A percentile compares a stretch with the other conserved stretches of the same genome.
These are phyloP conservation scores for Acropora yongei DNA, from an alignment of 64 coral and sea anemone species.

Conservation along the genomic window DNA sequence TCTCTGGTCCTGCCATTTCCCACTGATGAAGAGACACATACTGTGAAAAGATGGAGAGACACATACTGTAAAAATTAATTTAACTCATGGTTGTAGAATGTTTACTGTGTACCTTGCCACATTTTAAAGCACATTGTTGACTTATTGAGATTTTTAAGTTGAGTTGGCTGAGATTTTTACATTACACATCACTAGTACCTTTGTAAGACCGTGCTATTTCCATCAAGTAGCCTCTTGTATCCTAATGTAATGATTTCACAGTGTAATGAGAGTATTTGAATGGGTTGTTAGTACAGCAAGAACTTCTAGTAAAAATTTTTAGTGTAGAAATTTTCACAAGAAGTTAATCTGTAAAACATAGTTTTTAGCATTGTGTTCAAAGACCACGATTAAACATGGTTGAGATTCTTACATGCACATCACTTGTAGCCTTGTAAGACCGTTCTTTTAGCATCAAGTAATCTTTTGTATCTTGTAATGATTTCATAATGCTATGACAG, in stretches of 20 bases:
- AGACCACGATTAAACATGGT: background rate
- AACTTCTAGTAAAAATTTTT: too few species aligned
- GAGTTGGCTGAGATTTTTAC: slow-evolving; percentile 34
- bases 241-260: background rate
- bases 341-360: background rate
- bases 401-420: slow-evolving; percentile 44
- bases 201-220: slow-evolving; percentile 46
- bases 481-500: background rate
- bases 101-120: background rate
- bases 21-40: slow-evolving; percentile 18
- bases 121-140: slow-evolving; percentile 3
- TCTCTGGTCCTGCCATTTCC: background rate
- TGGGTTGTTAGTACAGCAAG: background rate
- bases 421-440: slow-evolving; percentile 54
- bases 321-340: background rate
- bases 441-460: slow-evolving; percentile 45
- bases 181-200: slow-evolving; percentile 50
- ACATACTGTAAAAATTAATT: background rate
- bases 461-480: background rate
- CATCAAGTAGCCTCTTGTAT: slow-evolving; percentile 16
- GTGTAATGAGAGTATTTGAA: background rate
- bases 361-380: background rate
- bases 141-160: background rate
- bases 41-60: background rate
- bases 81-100: background rate